Percentiles rank a stretch among this genome's conserved stretches.
Evolutionary conservation across 2,888 invertebrate genomes (phyloP).

Genomic region (Morpho achilles): DNA sequence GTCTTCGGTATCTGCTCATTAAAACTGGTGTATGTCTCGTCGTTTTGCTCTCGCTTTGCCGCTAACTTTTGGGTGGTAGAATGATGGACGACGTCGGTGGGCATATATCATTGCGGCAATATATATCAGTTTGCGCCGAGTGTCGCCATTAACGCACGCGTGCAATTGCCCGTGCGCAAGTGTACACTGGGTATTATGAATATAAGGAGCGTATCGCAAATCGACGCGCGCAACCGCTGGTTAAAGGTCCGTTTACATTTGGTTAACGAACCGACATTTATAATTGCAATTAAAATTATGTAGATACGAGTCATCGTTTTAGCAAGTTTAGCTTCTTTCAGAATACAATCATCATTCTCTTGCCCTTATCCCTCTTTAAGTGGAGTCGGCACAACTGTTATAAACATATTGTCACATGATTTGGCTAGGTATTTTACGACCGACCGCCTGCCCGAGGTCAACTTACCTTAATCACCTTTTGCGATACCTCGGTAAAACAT

Average conservation of each 20-base stretch:
- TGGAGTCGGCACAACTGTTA: too few relatives aligned
- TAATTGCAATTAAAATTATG: too few relatives aligned
- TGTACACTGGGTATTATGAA: slow-evolving; percentile 43
- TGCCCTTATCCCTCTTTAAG: too few relatives aligned
- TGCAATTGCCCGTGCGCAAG: slow-evolving; percentile 60
- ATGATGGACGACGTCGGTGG: slow-evolving; percentile 73
- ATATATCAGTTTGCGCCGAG: slow-evolving; percentile 74
- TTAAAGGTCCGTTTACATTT: slow-evolving; percentile 4
- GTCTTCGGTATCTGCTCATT: slow-evolving; percentile 76
- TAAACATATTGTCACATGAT: too few relatives aligned
- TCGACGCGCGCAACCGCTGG: slow-evolving; percentile 64
- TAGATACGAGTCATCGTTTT: too few relatives aligned
- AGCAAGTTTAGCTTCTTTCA: too few relatives aligned
- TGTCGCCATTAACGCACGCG: slow-evolving; percentile 77
- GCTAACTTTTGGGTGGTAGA: slow-evolving; percentile 78
- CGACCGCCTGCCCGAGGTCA: too few relatives aligned
- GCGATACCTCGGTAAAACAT: too few relatives aligned
- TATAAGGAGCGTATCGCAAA: slow-evolving; percentile 67
- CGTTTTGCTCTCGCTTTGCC: slow-evolving; percentile 70
- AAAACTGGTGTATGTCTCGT: slow-evolving; percentile 59
- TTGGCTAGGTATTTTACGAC: too few relatives aligned
- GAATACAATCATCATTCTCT: too few relatives aligned
- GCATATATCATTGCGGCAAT: slow-evolving; percentile 76
- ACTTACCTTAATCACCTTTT: too few relatives aligned
- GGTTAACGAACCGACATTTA: too few relatives aligned